Percentiles rank a stretch among this genome's conserved stretches.
Conservation (phyloP, 2,888 invertebrate species). For the Drosophila yooni region DNA sequence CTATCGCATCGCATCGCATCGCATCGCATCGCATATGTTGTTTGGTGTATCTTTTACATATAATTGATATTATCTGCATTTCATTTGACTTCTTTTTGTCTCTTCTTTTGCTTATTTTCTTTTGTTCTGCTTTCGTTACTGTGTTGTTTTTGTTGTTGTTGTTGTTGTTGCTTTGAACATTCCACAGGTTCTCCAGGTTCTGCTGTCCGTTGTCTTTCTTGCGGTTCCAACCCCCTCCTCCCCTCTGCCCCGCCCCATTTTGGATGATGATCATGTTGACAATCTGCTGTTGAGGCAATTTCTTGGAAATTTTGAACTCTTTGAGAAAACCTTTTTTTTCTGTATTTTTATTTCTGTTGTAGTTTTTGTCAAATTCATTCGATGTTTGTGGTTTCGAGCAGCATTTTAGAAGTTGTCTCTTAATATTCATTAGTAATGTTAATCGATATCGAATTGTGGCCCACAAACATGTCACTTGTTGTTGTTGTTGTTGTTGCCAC, state of each 20-base stretch:
- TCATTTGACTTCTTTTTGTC: constrained; percentile 60
- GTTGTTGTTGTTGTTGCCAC: constrained; percentile 11
- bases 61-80: constrained; percentile 81
- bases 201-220: constrained; percentile 12
- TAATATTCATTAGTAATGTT: constrained; percentile 77
- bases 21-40: neutral
- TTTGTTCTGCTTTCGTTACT: constrained; percentile 9
- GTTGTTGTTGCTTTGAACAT: constrained; percentile 40
- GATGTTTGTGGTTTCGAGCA: constrained; percentile 29
- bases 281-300: constrained; percentile 56
- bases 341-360: constrained; percentile 30
- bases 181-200: constrained; percentile 62
- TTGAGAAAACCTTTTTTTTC: constrained; percentile 50
- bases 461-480: constrained; percentile 25
- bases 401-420: constrained; percentile 1
- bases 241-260: neutral
- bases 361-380: constrained; percentile 8
- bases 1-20: constrained; percentile 34
- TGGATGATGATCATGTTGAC: constrained; percentile 82
- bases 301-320: constrained; percentile 55
- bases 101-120: constrained; percentile 7
- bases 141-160: constrained; percentile 23
- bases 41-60: constrained; percentile 80
- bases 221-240: constrained; percentile 7
- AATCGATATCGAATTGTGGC: constrained; percentile 54